phyloP scores from a whole-genome alignment of 1,140 invertebrate genomes.

The Hycleus phaleratus region DNA sequence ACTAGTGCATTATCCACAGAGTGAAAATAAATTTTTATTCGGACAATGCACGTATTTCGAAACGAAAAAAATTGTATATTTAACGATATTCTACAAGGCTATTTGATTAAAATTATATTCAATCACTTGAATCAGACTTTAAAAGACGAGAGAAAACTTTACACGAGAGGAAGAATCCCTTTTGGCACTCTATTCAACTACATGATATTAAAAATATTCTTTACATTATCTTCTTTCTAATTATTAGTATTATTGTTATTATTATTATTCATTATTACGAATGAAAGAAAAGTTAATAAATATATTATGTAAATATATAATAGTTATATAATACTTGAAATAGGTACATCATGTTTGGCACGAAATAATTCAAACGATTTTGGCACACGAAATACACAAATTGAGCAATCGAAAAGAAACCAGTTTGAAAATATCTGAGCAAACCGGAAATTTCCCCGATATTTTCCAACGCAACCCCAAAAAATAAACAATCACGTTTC shows the following conservation, averaged over 20 bases:
- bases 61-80: no score
- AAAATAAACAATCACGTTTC: conserved; percentile 1
- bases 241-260: not conserved
- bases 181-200: conserved; percentile 4
- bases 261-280: not conserved
- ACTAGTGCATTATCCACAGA: not conserved
- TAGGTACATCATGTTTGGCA: conserved; percentile 14
- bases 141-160: conserved; percentile 9
- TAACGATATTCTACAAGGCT: not conserved
- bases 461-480: no score
- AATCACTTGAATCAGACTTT: conserved; percentile 16
- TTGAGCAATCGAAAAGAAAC: no score
- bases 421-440: no score
- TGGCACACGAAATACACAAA: not conserved
- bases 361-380: not conserved
- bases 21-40: not conserved
- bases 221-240: conserved; percentile 1
- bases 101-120: conserved; percentile 8
- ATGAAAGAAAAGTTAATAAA: not conserved
- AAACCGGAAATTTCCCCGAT: no score
- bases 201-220: conserved; percentile 15
- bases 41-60: no score
- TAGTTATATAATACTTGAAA: not conserved
- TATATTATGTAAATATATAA: conserved; percentile 10
- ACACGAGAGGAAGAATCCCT: conserved; percentile 8